phyloP scores from a whole-genome alignment of 2,888 invertebrate genomes.

The Chrysolina haemoptera region DNA sequence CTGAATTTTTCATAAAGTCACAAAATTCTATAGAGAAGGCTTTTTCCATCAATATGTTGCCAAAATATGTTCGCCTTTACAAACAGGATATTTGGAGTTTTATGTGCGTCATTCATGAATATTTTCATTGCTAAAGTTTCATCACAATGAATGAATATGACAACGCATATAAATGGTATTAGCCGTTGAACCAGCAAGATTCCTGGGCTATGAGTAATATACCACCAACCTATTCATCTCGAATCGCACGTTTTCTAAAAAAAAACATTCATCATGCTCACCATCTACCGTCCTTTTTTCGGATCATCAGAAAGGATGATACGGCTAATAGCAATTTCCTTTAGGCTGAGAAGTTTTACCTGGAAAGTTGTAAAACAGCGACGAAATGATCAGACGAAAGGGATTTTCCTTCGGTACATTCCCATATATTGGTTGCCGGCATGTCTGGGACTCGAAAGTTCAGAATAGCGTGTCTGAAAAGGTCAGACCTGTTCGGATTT shows the following conservation, averaged over 20 bases:
- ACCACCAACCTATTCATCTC: not conserved
- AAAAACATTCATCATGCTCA: not conserved
- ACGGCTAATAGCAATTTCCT: not conserved
- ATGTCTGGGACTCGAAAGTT: not conserved
- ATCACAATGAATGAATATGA: too few relatives aligned
- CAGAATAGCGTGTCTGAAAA: not conserved
- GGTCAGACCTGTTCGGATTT: not conserved
- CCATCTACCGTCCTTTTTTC: not conserved
- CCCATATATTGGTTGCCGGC: not conserved
- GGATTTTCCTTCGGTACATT: constrained; percentile 1
- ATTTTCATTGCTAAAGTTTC: too few relatives aligned
- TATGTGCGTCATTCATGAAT: too few relatives aligned
- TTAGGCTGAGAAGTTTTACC: not conserved
- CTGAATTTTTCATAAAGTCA: too few relatives aligned
- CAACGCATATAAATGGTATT: not conserved
- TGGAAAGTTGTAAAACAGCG: not conserved
- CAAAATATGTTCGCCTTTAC: too few relatives aligned
- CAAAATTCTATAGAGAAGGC: too few relatives aligned
- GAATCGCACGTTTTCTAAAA: not conserved
- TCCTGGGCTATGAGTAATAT: not conserved
- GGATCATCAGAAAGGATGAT: not conserved
- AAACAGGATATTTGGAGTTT: too few relatives aligned
- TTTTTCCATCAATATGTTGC: too few relatives aligned
- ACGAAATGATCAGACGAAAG: constrained; percentile 3
- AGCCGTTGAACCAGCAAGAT: not conserved